Conservation (phyloP, 2,888 invertebrate genomes). For the Eristalis tenax region DNA sequence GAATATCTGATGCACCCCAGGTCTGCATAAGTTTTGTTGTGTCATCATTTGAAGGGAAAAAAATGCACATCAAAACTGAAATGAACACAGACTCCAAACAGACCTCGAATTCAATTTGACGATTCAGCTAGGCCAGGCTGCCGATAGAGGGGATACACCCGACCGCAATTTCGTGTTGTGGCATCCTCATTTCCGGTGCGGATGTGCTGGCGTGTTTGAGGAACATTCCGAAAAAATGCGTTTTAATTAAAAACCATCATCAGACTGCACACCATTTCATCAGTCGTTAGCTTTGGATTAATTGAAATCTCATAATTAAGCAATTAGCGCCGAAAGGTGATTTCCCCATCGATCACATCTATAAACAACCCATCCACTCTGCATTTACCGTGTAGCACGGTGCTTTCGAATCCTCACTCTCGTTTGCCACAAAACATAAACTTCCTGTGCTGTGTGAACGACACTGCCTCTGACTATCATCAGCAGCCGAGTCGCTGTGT, state of each 20-base stretch:
- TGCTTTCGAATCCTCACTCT: constrained; percentile 14
- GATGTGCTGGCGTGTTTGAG: neutral
- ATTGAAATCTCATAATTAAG: constrained; percentile 68
- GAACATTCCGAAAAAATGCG: neutral
- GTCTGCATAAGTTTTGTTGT: neutral
- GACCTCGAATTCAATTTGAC: neutral
- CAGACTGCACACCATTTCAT: constrained; percentile 46
- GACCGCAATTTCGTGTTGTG: neutral
- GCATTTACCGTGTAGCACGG: neutral
- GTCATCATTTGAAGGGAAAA: neutral
- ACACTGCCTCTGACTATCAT: constrained; percentile 43
- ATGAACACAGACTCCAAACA: neutral
- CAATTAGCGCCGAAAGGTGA: constrained; percentile 70
- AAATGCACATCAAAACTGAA: neutral
- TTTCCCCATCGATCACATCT: constrained; percentile 70
- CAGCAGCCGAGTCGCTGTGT: neutral
- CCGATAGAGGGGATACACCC: too few relatives aligned
- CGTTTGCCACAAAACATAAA: constrained; percentile 64
- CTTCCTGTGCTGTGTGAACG: constrained; percentile 71
- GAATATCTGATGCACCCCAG: neutral
- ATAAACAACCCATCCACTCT: constrained; percentile 54
- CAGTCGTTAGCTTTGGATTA: constrained; percentile 55
- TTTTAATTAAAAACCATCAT: neutral
- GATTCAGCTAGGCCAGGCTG: neutral
- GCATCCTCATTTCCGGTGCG: neutral